A percentile compares a stretch with the other conserved stretches of the same genome.
phyloP scores from a whole-genome alignment of 2,888 invertebrate genomes.

The Pediacus dermestoides region DNA sequence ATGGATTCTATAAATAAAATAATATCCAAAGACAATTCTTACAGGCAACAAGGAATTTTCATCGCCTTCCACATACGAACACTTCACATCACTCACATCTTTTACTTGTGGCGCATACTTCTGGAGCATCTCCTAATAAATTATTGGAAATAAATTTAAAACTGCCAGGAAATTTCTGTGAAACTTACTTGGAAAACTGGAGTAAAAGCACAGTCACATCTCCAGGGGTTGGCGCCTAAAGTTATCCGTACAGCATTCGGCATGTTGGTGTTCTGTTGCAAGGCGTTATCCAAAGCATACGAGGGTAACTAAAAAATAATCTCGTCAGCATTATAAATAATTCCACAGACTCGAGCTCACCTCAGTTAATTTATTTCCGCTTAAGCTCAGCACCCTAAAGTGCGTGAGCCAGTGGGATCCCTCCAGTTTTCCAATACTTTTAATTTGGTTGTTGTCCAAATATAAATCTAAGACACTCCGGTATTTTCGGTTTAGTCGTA shows the following conservation, averaged over 20 bases:
- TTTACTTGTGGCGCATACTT: slow-evolving; percentile 68
- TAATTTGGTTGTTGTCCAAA: slow-evolving; percentile 71
- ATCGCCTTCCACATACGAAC: slow-evolving; percentile 61
- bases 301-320: slow-evolving; percentile 63
- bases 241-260: slow-evolving; percentile 65
- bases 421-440: slow-evolving; percentile 65
- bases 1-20: slow-evolving; percentile 2
- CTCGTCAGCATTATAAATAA: background rate
- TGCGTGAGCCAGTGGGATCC: slow-evolving; percentile 74
- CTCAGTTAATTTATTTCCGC: slow-evolving; percentile 65
- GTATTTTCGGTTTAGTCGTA: slow-evolving; percentile 65
- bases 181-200: slow-evolving; percentile 67
- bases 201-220: slow-evolving; percentile 76
- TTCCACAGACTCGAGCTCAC: background rate
- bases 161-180: background rate
- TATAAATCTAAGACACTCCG: slow-evolving; percentile 68
- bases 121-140: slow-evolving; percentile 53
- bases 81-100: slow-evolving; percentile 68
- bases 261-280: slow-evolving; percentile 71
- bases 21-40: slow-evolving; percentile 27
- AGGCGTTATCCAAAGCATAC: slow-evolving; percentile 75
- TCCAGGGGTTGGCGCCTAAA: slow-evolving; percentile 77
- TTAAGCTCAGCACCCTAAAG: slow-evolving; percentile 74
- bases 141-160: background rate
- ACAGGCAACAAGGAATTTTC: slow-evolving; percentile 62